Conservation (phyloP, 2,113 vertebrate species). For the Prionailurus bengalensis region DNA sequence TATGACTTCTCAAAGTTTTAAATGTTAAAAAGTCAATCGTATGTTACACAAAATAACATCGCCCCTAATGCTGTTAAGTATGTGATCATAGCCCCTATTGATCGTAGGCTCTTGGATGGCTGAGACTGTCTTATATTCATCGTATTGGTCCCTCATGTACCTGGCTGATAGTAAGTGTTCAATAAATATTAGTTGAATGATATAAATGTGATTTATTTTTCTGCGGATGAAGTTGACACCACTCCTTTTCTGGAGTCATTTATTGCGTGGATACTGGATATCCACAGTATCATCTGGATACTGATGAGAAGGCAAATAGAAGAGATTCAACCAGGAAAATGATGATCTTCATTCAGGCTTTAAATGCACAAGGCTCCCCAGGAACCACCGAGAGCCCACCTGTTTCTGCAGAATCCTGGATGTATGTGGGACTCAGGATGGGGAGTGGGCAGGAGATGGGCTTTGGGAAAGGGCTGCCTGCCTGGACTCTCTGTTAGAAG, state of each 20-base stretch:
- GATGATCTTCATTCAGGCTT: not conserved
- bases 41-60: not conserved
- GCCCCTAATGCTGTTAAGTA: not conserved
- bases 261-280: not conserved
- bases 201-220: conserved; percentile 35
- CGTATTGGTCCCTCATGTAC: not conserved
- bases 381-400: not conserved
- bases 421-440: not conserved
- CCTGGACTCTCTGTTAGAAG: not conserved
- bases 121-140: not conserved
- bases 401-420: not conserved
- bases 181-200: not conserved
- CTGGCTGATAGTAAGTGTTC: not conserved
- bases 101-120: not conserved
- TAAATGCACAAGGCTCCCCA: not conserved
- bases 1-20: not conserved
- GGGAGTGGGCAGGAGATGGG: not conserved
- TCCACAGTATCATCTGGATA: not conserved
- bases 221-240: not conserved
- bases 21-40: not conserved
- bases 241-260: conserved; percentile 12
- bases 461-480: not conserved
- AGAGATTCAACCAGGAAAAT: not conserved
- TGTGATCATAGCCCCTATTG: not conserved
- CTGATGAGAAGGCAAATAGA: not conserved